phyloP scores from a whole-genome alignment of 2,113 vertebrate genomes.

The Bubo blakistoni region DNA sequence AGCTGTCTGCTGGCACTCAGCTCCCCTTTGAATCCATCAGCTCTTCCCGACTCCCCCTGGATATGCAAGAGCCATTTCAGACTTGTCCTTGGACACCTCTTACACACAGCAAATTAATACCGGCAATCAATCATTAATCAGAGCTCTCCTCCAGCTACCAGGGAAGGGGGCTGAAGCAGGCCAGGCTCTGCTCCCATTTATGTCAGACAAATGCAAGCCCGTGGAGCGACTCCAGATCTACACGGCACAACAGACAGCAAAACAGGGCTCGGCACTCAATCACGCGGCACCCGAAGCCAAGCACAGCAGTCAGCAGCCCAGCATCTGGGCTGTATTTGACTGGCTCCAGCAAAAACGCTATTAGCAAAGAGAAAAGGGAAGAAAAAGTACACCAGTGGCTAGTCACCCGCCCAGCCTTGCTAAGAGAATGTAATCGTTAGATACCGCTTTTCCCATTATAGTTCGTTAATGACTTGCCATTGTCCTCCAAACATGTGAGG shows the following conservation, averaged over 20 bases:
- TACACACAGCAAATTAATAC: constrained; percentile 37
- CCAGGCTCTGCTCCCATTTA: constrained; percentile 45
- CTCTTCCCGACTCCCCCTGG: background rate
- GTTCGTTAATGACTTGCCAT: constrained; percentile 46
- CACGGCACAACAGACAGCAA: background rate
- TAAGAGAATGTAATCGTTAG: constrained; percentile 35
- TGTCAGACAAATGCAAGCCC: constrained; percentile 38
- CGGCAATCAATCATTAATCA: background rate
- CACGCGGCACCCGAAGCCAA: background rate
- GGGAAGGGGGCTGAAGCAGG: constrained; percentile 2
- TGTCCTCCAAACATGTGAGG: background rate
- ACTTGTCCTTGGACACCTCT: constrained; percentile 36
- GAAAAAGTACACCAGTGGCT: background rate
- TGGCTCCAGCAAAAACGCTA: background rate
- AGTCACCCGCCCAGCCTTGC: background rate
- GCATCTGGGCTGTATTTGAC: constrained; percentile 1
- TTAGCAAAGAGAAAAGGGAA: constrained; percentile 15
- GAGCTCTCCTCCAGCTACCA: constrained; percentile 5
- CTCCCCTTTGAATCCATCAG: background rate
- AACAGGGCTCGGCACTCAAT: constrained; percentile 1
- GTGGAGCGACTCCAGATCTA: constrained; percentile 27
- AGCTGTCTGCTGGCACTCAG: background rate
- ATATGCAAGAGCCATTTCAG: background rate
- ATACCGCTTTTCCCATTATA: constrained; percentile 44
- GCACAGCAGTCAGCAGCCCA: background rate